These are phyloP conservation scores for Stratiolaelaps scimitus DNA, from an alignment of 1,140 invertebrate species.

Conservation along the genomic window DNA sequence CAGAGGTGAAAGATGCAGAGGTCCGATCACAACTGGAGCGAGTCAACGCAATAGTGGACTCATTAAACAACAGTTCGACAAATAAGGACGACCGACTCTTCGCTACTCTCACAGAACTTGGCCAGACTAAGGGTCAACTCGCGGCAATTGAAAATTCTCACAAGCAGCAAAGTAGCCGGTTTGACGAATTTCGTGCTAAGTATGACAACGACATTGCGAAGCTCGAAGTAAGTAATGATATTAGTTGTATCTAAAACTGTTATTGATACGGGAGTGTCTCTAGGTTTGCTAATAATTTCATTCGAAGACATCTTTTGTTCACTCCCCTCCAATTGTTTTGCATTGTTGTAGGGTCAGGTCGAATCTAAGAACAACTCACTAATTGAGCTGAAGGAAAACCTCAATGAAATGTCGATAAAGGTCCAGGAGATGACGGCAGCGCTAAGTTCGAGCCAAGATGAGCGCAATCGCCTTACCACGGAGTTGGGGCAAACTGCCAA, in stretches of 20 bases:
- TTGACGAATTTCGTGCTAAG: not conserved
- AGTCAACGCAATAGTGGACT: constrained; percentile 10
- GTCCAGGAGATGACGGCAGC: not conserved
- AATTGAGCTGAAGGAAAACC: not conserved
- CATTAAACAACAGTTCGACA: not conserved
- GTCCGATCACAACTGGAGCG: not conserved
- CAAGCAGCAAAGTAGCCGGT: not conserved
- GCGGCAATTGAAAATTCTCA: not conserved
- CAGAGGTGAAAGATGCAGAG: constrained; percentile 2
- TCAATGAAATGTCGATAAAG: not conserved
- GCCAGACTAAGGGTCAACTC: not conserved
- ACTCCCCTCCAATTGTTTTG: not conserved
- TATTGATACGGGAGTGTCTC: too few species aligned
- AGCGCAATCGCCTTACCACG: not conserved
- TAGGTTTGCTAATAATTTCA: too few species aligned
- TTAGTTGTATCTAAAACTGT: too few species aligned
- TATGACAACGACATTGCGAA: not conserved
- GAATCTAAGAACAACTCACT: not conserved
- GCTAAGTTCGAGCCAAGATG: constrained; percentile 3
- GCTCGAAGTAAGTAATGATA: not conserved
- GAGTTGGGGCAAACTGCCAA: constrained; percentile 4
- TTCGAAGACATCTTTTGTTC: too few species aligned
- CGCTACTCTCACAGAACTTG: constrained; percentile 4
- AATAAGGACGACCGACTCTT: constrained; percentile 2
- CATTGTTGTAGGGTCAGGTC: constrained; percentile 1